phyloP scores from a whole-genome alignment of 2,797 vertebrate genomes.

The Malurus leucopterus region DNA sequence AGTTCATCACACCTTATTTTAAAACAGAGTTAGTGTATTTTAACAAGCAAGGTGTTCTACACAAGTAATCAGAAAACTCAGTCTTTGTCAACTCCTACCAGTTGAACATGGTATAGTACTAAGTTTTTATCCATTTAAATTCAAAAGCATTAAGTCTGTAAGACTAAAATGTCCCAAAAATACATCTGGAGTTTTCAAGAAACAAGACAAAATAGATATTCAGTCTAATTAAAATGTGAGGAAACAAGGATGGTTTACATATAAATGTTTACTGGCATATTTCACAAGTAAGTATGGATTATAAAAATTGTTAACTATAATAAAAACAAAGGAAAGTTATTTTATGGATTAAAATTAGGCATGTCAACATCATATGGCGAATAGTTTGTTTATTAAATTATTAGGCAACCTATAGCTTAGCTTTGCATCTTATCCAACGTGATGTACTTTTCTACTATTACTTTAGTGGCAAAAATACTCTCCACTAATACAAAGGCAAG shows the following conservation, averaged over 20 bases:
- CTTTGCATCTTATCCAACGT: not conserved
- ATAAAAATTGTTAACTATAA: not conserved
- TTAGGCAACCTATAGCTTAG: not conserved
- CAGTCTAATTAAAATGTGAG: not conserved
- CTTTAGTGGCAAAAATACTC: not conserved
- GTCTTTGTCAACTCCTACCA: not conserved
- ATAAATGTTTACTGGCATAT: not conserved
- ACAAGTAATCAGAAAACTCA: not conserved
- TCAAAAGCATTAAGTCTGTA: fast-evolving
- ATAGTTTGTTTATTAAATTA: not conserved
- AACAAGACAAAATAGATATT: not conserved
- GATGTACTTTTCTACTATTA: not conserved
- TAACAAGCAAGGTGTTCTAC: not conserved
- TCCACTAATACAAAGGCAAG: not conserved
- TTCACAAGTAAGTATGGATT: not conserved
- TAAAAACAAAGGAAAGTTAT: not conserved
- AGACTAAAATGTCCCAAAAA: not conserved
- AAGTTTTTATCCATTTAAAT: not conserved
- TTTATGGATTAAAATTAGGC: not conserved
- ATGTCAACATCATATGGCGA: not conserved
- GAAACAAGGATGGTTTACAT: not conserved
- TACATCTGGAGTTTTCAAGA: not conserved
- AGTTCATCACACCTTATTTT: not conserved
- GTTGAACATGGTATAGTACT: not conserved
- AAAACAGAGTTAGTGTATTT: not conserved